These are phyloP conservation scores for Bovichtus variegatus DNA, from an alignment of 2,797 vertebrate species.

Conservation along the genomic window DNA sequence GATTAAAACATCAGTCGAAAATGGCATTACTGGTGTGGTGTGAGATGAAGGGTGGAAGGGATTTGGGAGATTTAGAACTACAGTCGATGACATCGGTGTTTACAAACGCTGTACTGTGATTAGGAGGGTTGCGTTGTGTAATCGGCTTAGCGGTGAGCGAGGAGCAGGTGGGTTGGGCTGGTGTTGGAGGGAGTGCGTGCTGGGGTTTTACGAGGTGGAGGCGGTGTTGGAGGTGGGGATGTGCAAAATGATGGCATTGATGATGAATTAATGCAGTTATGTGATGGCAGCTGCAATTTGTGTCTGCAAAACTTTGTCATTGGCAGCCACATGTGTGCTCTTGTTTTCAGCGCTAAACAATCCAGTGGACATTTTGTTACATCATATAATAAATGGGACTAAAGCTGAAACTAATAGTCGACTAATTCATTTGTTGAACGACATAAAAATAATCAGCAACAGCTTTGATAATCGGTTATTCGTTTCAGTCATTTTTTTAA, in stretches of 20 bases:
- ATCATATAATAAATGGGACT: background rate
- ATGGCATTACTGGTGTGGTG: conserved; percentile 63
- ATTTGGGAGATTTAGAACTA: conserved; percentile 81
- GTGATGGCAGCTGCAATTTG: conserved; percentile 57
- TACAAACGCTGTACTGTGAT: conserved; percentile 78
- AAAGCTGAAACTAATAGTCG: background rate
- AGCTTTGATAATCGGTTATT: background rate
- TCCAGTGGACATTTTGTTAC: background rate
- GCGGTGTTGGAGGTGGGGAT: conserved; percentile 55
- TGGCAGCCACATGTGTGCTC: conserved; percentile 11
- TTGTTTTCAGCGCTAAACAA: background rate
- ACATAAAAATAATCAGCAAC: background rate
- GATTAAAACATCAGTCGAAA: conserved; percentile 79
- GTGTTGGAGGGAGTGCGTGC: conserved; percentile 41
- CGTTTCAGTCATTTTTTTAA: background rate
- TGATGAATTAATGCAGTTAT: conserved; percentile 85
- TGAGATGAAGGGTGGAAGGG: conserved; percentile 80
- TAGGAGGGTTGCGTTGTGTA: conserved; percentile 77
- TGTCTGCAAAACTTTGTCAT: conserved; percentile 30
- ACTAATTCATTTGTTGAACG: background rate
- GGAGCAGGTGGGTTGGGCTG: conserved; percentile 76
- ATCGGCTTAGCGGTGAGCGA: conserved; percentile 79
- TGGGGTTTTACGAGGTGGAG: conserved; percentile 49
- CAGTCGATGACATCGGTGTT: conserved; percentile 76
- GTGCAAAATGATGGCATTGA: conserved; percentile 84